These are phyloP conservation scores for Mellilla xanthometata DNA, from an alignment of 2,888 invertebrate species.

Conservation along the genomic window DNA sequence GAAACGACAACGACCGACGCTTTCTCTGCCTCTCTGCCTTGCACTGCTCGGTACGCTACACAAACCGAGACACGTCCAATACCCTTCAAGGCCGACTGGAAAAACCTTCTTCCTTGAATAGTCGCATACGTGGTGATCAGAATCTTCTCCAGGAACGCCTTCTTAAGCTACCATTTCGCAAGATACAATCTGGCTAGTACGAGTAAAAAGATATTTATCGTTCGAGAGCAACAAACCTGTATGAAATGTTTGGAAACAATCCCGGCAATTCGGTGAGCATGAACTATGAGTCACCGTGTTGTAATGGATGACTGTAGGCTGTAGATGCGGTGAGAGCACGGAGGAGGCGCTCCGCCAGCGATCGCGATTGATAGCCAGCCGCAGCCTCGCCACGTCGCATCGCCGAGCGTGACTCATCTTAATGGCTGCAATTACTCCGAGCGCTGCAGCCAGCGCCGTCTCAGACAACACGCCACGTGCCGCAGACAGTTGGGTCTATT, in stretches of 20 bases:
- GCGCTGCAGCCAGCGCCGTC: conserved; percentile 46
- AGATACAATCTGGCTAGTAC: no score
- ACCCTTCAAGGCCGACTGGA: conserved; percentile 55
- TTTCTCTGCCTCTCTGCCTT: conserved; percentile 57
- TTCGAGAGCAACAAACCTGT: neutral
- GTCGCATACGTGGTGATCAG: no score
- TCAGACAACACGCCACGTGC: conserved; percentile 58
- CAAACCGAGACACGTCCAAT: conserved; percentile 29
- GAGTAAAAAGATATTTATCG: neutral
- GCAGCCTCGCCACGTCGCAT: conserved; percentile 66
- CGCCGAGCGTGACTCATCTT: conserved; percentile 80
- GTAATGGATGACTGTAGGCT: conserved; percentile 14
- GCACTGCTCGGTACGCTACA: conserved; percentile 28
- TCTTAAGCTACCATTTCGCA: no score
- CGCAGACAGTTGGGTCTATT: conserved; percentile 32
- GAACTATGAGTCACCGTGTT: conserved; percentile 23
- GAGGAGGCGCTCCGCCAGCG: conserved; percentile 45
- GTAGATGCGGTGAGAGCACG: conserved; percentile 31
- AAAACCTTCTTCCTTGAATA: no score
- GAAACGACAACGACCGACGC: conserved; percentile 79
- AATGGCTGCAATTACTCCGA: conserved; percentile 73
- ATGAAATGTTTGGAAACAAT: neutral
- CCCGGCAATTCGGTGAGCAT: neutral
- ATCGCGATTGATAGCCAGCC: conserved; percentile 66
- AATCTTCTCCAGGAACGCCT: no score